phyloP scores from a whole-genome alignment of 2,113 vertebrate species.

The Micromys minutus region DNA sequence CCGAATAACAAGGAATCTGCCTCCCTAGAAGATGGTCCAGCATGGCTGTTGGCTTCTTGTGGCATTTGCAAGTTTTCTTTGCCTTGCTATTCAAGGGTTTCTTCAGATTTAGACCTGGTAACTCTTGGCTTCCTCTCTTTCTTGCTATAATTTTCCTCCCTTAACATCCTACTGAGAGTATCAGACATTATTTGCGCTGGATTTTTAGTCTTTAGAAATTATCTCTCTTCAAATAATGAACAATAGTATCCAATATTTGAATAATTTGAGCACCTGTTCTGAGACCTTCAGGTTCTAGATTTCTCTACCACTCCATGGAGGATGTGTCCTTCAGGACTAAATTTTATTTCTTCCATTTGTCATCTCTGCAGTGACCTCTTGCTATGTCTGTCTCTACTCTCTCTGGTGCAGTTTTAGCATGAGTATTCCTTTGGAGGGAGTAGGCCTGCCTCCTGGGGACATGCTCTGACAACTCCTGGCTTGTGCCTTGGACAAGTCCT shows the following conservation, averaged over 20 bases:
- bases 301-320: neutral
- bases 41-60: neutral
- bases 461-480: neutral
- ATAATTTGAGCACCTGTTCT: neutral
- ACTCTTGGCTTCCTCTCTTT: neutral
- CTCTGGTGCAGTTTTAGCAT: neutral
- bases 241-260: neutral
- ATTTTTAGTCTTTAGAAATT: constrained; percentile 17
- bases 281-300: neutral
- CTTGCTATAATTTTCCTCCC: neutral
- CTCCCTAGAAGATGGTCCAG: neutral
- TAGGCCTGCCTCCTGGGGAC: neutral
- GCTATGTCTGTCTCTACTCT: neutral
- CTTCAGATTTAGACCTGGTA: constrained; percentile 13
- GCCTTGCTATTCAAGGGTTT: neutral
- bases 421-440: neutral
- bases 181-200: neutral
- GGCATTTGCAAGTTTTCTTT: neutral
- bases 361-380: neutral
- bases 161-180: neutral
- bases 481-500: neutral
- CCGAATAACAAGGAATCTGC: neutral
- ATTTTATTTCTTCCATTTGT: neutral
- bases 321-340: neutral
- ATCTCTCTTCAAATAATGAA: neutral